Conservation (phyloP, 2,113 vertebrate genomes). For the Edolisoma coerulescens region DNA sequence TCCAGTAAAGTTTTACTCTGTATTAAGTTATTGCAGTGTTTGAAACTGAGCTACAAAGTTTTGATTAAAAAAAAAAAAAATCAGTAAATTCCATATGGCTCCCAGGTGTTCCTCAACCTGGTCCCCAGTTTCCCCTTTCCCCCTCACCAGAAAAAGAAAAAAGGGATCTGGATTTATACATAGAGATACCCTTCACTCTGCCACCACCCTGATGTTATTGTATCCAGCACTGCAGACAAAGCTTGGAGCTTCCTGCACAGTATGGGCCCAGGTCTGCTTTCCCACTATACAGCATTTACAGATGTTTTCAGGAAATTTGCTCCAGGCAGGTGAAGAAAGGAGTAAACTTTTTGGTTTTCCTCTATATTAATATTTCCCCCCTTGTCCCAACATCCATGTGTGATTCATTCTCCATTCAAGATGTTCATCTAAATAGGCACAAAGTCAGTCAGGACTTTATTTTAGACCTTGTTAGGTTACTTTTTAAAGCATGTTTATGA, state of each 20-base stretch:
- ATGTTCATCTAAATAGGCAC: not conserved
- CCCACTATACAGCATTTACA: conserved; percentile 21
- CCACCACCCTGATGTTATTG: not conserved
- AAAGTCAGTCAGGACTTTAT: not conserved
- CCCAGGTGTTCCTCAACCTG: conserved; percentile 53
- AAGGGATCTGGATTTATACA: conserved; percentile 30
- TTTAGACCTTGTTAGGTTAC: not conserved
- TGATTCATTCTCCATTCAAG: conserved; percentile 42
- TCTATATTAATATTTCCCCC: conserved; percentile 36
- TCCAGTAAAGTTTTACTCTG: conserved; percentile 43
- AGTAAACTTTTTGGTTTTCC: conserved; percentile 20
- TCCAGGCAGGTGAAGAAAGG: conserved; percentile 33
- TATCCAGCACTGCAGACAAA: conserved; percentile 3
- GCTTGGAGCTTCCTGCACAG: conserved; percentile 43
- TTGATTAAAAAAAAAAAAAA: conserved; percentile 47
- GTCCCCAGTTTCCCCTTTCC: not conserved
- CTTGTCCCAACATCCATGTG: not conserved
- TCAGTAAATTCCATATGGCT: conserved; percentile 56
- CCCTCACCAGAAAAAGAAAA: not conserved
- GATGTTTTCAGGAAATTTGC: conserved; percentile 53
- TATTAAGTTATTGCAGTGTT: conserved; percentile 56
- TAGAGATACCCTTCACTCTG: not conserved
- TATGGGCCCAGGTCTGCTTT: conserved; percentile 19
- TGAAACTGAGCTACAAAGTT: conserved; percentile 53
- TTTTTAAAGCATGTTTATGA: not conserved